Percentiles rank a stretch among this genome's conserved stretches.
Evolutionary conservation across 2,797 vertebrate species (phyloP).

Genomic region (Netta rufina): DNA sequence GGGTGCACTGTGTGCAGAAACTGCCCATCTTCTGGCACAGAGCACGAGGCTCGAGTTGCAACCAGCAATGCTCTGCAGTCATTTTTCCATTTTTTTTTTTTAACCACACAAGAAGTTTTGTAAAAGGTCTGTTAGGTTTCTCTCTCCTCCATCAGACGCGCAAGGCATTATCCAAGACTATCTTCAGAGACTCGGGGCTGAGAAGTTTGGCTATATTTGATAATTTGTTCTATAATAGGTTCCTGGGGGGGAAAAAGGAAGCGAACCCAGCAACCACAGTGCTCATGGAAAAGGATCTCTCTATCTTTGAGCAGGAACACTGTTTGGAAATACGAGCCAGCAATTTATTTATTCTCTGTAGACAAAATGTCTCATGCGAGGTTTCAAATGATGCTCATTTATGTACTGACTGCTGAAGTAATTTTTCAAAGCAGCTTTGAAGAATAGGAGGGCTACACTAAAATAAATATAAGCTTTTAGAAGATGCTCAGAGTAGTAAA

Average conservation of each 20-base stretch:
- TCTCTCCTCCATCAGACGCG: background rate
- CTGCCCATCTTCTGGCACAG: background rate
- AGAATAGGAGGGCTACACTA: background rate
- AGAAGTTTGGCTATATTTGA: background rate
- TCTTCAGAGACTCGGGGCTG: background rate
- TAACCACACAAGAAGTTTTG: background rate
- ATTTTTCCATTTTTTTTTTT: background rate
- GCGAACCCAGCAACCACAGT: background rate
- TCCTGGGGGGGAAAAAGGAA: conserved; percentile 8
- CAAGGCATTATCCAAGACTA: background rate
- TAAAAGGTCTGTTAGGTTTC: background rate
- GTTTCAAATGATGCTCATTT: conserved; percentile 19
- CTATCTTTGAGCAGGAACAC: background rate
- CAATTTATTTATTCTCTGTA: conserved; percentile 5
- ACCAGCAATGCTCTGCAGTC: background rate
- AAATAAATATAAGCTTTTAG: conserved; percentile 29
- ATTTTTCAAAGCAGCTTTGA: conserved; percentile 50
- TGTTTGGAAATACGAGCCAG: background rate
- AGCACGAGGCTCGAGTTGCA: background rate
- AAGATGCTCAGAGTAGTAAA: background rate
- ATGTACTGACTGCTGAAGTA: background rate
- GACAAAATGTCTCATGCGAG: background rate
- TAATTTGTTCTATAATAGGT: conserved; percentile 23
- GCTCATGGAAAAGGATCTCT: background rate
- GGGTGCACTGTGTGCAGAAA: background rate